Evolutionary conservation across 2,888 invertebrate genomes (phyloP).

Genomic region (Allacma fusca): DNA sequence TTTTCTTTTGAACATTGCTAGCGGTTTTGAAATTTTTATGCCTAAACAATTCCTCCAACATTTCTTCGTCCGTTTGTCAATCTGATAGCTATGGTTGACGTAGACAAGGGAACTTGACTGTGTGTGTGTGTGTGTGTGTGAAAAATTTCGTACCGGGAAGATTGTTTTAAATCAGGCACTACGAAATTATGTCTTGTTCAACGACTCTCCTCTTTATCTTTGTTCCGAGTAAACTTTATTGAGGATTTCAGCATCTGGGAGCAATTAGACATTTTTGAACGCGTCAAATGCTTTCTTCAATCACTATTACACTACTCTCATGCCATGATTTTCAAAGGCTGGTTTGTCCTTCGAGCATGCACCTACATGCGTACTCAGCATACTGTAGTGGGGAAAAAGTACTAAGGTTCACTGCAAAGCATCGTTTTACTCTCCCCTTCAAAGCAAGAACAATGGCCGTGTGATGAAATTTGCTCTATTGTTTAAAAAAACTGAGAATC

Average conservation of each 20-base stretch:
- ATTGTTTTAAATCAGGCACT: conserved; percentile 4
- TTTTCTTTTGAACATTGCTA: too few species aligned
- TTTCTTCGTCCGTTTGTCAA: too few species aligned
- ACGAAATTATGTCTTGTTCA: conserved; percentile 8
- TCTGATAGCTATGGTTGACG: not conserved
- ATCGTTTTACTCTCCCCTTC: not conserved
- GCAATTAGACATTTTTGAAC: conserved; percentile 12
- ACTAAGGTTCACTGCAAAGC: conserved; percentile 3
- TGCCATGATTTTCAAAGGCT: not conserved
- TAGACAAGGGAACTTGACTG: not conserved
- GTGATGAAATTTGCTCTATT: not conserved
- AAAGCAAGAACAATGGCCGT: not conserved
- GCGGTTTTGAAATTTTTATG: too few species aligned
- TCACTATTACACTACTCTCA: not conserved
- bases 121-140: not conserved
- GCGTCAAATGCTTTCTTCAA: conserved; percentile 16
- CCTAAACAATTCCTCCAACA: too few species aligned
- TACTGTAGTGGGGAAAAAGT: not conserved
- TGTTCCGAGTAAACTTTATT: not conserved
- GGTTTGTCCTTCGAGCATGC: not conserved
- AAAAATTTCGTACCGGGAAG: not conserved
- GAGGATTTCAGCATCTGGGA: not conserved
- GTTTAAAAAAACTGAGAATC: conserved; percentile 1
- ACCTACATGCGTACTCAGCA: not conserved
- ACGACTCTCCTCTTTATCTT: not conserved